Base-by-base conservation (phyloP, 2,797 vertebrate species). In the Eulemur mongoz region DNA sequence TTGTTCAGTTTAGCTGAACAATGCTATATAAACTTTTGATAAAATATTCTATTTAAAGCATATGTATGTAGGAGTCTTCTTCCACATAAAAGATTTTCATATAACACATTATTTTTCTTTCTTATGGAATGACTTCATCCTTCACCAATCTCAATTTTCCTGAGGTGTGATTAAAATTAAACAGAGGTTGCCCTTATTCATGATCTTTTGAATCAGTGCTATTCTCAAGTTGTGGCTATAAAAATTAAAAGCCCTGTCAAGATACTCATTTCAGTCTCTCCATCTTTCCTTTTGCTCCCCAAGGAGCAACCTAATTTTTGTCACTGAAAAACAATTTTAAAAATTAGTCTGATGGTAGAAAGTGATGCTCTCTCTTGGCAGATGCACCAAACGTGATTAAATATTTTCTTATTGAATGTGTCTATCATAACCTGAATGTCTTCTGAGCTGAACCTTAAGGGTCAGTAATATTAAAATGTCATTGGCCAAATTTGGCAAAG, bases 381-480 rank as follows among this genome's bases (percentile, higher is more conserved):
- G 23, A 30, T 38, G 23, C 35, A 59, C 14, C 57, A 35, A 94
- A 81, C 78, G 18, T 50, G 35, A 92, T 83, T 23, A 80, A 93
- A 54, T 63, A 30, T 61, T 93, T 67, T 89, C 76, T 87, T 59
- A 73, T 27, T 90, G 50, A 92, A 30, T 67, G 14, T 70, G 9
- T 83, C 40, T 63, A 38, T 40, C 7, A n/a, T 45, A 81, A 82
- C 30, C 27, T 38, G 27, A 91, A 52, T 78, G n/a, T 85, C 54
- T 84, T 93, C 43, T 80, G 38, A 94, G 13, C 30, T 75, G 22
- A 91, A 78, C 69, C 40, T 81, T 91, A 95, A 84, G 25, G 23
- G 23, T 86, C 15, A 93, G 20, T 80, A 88, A 59, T 48, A 81
- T 86, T 73, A 96, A 94, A 91, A 89, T 83, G 40, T 52, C 80